Conservation (phyloP, 2,797 vertebrate genomes). For the Discoglossus pictus region DNA sequence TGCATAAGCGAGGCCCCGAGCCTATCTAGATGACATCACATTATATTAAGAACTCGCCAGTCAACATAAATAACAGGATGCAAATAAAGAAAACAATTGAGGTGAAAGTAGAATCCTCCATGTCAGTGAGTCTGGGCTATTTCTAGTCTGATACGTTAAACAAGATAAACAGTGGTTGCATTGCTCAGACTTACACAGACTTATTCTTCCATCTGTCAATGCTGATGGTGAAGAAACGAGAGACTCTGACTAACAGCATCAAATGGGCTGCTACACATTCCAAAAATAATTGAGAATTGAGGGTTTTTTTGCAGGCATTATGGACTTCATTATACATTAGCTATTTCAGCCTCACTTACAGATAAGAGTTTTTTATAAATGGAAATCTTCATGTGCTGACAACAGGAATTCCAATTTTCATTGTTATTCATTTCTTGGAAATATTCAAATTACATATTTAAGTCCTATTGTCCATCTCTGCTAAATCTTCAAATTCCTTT, state of each 20-base stretch:
- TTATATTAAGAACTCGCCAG: background rate
- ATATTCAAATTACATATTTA: too few relatives aligned
- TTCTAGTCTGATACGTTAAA: slow-evolving; percentile 16
- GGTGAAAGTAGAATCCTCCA: background rate
- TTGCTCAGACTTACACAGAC: slow-evolving; percentile 8
- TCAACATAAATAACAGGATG: slow-evolving; percentile 2
- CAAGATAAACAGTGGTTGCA: background rate
- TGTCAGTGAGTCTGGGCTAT: background rate
- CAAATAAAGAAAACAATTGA: background rate
- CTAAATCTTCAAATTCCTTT: too few relatives aligned
- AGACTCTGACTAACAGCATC: background rate
- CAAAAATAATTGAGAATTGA: slow-evolving; percentile 8
- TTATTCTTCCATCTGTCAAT: slow-evolving; percentile 27
- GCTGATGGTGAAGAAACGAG: background rate
- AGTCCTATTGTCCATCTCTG: too few relatives aligned
- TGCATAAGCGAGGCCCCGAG: background rate
- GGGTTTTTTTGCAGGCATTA: background rate
- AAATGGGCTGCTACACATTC: background rate
- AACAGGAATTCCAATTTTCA: slow-evolving; percentile 11
- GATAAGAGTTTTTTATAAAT: slow-evolving; percentile 15
- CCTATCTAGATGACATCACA: background rate
- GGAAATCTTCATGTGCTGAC: background rate
- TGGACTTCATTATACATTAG: slow-evolving; percentile 5
- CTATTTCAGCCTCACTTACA: background rate
- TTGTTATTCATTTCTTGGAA: slow-evolving; percentile 11